Evolutionary conservation across 2,888 invertebrate genomes (phyloP), one percentile per base, ranked within the genome.

Genomic region (Ypsolopha sequella): DNA sequence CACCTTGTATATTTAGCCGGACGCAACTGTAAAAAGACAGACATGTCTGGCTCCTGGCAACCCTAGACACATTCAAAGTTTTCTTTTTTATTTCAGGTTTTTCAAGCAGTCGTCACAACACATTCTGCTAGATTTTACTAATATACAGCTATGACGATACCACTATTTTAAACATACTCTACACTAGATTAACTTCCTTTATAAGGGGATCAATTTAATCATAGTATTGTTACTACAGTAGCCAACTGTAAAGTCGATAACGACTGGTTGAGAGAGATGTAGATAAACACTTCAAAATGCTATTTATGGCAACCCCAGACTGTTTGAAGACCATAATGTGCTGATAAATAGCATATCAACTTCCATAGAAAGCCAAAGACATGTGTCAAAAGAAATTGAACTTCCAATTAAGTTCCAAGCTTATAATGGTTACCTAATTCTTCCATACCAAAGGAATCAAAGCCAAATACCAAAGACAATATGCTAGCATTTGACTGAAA

Each of bases 161-260:
- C 13, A 43, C 24, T 24, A 24, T 24, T 3, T 4, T 24, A 24
- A 24, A 3, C 56, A 46, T 56, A 54, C 47, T 49, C 36, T 54
- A 54, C 24, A 24, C 24, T 52, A 58, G 57, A 63, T 62, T 54
- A 62, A 62, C 73, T 76, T 75, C 71, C 72, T 73, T n/a, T 63
- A 65, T 7, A 61, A 61, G 66, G 74, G 82, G 81, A 82, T 75
- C 81, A 82, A 81, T 80, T 80, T 80, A 80, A 65, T 62, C 59
- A 66, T 80, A 81, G 76, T 36, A 35, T 13, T 48, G 14, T 48
- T 34, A 43, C 24, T 36, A 35, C 36, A 50, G 41, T 50, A 49
- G 49, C 39, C 49, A 49, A 39, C 39, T 49, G 38, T 33, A 36
- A 24, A 24, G 24, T 2, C 24, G 4, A 24, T 4, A 3, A 24